A percentile compares a stretch with the other conserved stretches of the same genome.
phyloP scores from a whole-genome alignment of 1,140 invertebrate genomes.

The Ditylenchus dipsaci region DNA sequence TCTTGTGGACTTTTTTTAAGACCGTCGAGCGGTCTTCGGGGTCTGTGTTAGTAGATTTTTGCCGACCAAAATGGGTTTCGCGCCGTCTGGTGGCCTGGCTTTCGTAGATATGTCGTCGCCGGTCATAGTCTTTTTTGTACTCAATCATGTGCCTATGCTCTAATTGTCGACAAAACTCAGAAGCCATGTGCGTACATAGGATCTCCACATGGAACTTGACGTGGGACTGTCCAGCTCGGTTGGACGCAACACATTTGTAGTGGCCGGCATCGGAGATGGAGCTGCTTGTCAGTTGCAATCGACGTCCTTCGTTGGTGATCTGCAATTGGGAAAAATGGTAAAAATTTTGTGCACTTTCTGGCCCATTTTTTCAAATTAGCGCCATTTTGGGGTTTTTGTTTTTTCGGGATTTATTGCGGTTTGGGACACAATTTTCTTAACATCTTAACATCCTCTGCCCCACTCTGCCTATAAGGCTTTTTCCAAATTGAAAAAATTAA shows the following conservation, averaged over 20 bases:
- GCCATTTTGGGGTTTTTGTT: too few relatives aligned
- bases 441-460: too few relatives aligned
- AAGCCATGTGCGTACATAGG: constrained; percentile 50
- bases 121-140: constrained; percentile 26
- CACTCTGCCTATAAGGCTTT: too few relatives aligned
- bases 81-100: neutral
- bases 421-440: too few relatives aligned
- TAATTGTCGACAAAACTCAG: constrained; percentile 45
- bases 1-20: neutral
- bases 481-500: too few relatives aligned
- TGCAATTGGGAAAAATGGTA: constrained; percentile 8
- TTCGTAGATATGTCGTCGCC: constrained; percentile 10
- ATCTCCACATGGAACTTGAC: constrained; percentile 52
- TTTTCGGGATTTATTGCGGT: too few relatives aligned
- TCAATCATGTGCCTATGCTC: constrained; percentile 42
- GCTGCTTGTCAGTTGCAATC: constrained; percentile 28
- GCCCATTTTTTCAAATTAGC: too few relatives aligned
- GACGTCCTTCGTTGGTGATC: constrained; percentile 45
- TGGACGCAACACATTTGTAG: constrained; percentile 50
- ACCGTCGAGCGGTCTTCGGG: neutral
- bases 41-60: too few relatives aligned
- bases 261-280: constrained; percentile 44
- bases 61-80: neutral
- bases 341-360: too few relatives aligned
- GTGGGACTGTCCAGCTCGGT: constrained; percentile 51